Evolutionary conservation across 2,888 invertebrate genomes (phyloP), one percentile per base, ranked within the genome.

Genomic region (Ectobius pallidus): DNA sequence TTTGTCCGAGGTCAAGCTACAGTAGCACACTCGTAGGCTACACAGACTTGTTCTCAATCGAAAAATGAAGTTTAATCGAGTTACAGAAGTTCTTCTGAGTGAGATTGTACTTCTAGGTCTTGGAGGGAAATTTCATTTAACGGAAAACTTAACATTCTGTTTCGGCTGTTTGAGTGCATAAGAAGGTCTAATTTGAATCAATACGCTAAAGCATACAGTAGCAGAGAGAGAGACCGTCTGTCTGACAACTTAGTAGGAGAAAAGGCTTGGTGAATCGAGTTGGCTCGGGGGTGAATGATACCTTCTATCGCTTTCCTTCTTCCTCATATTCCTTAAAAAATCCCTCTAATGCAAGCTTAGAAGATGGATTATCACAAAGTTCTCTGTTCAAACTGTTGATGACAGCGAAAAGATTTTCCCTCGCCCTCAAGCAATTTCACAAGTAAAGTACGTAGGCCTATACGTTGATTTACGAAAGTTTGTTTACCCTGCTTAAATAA

Each of bases 121-220:
- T 58, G 30, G 58, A 30, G 30, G 30, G 58, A 58, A 11, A 30
- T 58, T 58, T 58, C 30, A 27, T 55, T 55, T 55, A 55, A 55
- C 55, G 22, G 27, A 27, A 16, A 55, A 55, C 58, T 58, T 58
- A 27, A 4, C 27, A 30, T 58, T 32, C 58, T 30, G 58, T 58
- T 32, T 0, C 46, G n/a, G 18, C 46, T 46, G n/a, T n/a, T n/a
- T 14, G 16, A 46, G 25, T 58, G 16, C n/a, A n/a, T 32, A 58
- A 58, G 58, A 30, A 58, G 16, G 25, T 30, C 30, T 58, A 58
- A 58, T 58, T 58, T 58, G 30, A 58, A 58, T 58, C 58, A 58
- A 58, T 58, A 58, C 2, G 27, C 58, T 58, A 27, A 55, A 55
- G 27, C 55, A 25, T 16, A 25, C 14, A 55, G 49, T 18, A 52